phyloP scores from a whole-genome alignment of 2,113 vertebrate genomes.

The Platichthys flesus region DNA sequence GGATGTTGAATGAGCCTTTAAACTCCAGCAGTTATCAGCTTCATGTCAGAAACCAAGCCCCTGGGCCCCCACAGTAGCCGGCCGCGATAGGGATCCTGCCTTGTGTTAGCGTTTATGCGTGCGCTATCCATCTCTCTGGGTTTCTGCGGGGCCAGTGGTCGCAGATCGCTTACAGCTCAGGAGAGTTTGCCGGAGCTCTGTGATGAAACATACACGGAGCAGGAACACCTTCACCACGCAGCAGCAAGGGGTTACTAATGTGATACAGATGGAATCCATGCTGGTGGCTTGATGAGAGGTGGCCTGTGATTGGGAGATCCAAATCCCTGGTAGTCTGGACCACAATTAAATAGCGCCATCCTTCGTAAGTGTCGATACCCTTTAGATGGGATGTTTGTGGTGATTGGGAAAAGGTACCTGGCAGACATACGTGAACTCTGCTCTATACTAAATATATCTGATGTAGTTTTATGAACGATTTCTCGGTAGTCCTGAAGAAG shows the following conservation, averaged over 20 bases:
- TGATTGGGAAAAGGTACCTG: slow-evolving; percentile 24
- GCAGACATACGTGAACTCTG: background rate
- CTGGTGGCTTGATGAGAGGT: slow-evolving; percentile 20
- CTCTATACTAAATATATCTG: slow-evolving; percentile 22
- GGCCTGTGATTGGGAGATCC: slow-evolving; percentile 24
- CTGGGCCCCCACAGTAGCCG: slow-evolving; percentile 17
- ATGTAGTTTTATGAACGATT: slow-evolving; percentile 19
- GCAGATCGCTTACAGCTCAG: slow-evolving; percentile 9
- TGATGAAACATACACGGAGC: too few species aligned
- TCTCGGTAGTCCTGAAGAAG: slow-evolving; percentile 36
- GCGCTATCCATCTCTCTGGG: slow-evolving; percentile 41
- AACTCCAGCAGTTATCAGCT: slow-evolving; percentile 8
- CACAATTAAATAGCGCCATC: slow-evolving; percentile 25
- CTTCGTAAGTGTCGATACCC: background rate
- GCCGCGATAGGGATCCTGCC: slow-evolving; percentile 10
- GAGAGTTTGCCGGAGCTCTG: slow-evolving; percentile 9
- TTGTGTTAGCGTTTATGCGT: slow-evolving; percentile 35
- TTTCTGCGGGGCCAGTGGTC: background rate
- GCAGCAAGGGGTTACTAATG: slow-evolving; percentile 29
- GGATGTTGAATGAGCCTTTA: slow-evolving; percentile 21
- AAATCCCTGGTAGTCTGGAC: slow-evolving; percentile 15
- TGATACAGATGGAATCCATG: slow-evolving; percentile 40
- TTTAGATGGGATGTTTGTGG: slow-evolving; percentile 19
- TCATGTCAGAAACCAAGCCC: slow-evolving; percentile 13
- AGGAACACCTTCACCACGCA: slow-evolving; percentile 21